Evolutionary conservation across 2,888 invertebrate species (phyloP).

Genomic region (Caenorhabditis virilis): DNA sequence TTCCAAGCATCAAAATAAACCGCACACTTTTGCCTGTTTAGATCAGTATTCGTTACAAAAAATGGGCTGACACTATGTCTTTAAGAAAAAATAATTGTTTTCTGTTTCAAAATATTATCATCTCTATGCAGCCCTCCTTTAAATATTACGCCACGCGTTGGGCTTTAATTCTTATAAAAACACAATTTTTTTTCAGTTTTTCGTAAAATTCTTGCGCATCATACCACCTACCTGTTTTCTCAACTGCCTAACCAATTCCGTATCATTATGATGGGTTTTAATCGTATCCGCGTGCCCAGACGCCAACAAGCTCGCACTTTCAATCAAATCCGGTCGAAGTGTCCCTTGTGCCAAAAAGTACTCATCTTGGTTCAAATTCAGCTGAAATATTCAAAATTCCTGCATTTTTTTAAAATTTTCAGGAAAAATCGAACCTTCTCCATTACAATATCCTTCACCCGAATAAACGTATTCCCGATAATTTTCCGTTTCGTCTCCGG

Average conservation of each 20-base stretch:
- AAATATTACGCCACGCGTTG: no score
- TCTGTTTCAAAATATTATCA: no score
- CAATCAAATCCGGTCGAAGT: constrained; percentile 93
- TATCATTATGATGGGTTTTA: constrained; percentile 99
- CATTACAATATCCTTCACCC: constrained; percentile 71
- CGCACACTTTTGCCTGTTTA: no score
- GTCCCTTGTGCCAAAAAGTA: constrained; percentile 75
- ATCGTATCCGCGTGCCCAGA: constrained; percentile 88
- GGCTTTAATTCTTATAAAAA: neutral
- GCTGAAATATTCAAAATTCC: no score
- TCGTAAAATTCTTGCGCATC: neutral
- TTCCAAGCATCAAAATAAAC: no score
- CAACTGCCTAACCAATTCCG: constrained; percentile 84
- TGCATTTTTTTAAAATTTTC: no score
- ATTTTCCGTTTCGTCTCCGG: constrained; percentile 98
- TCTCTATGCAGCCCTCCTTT: no score
- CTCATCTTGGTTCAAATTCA: constrained; percentile 83
- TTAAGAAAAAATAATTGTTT: no score
- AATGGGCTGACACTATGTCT: no score
- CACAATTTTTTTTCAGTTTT: neutral
- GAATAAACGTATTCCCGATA: constrained; percentile 97
- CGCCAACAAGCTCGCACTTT: constrained; percentile 82
- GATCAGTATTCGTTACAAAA: no score
- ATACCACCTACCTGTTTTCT: constrained; percentile 70
- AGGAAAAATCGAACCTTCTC: no score